phyloP scores from a whole-genome alignment of 2,113 vertebrate genomes.

The Ciconia boyciana region DNA sequence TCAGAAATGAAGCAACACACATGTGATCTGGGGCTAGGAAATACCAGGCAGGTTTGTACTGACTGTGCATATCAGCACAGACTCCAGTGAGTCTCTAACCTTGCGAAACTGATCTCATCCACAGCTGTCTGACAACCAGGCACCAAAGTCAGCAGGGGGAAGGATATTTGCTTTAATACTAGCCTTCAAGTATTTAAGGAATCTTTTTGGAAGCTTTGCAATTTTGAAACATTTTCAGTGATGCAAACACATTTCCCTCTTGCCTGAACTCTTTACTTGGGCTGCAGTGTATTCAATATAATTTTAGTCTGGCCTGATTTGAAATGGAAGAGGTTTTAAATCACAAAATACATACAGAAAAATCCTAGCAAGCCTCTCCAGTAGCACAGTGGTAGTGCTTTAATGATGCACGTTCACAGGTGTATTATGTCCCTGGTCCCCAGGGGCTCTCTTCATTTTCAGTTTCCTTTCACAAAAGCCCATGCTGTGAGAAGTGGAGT shows the following conservation, averaged over 20 bases:
- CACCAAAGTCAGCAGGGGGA: background rate
- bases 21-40: background rate
- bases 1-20: background rate
- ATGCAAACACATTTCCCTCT: background rate
- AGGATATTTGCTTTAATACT: background rate
- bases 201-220: background rate
- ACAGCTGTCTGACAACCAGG: background rate
- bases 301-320: background rate
- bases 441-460: background rate
- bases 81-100: background rate
- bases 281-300: background rate
- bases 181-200: background rate
- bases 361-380: background rate
- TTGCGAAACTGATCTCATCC: background rate
- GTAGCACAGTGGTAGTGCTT: background rate
- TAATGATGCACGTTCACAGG: background rate
- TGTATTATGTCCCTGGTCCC: background rate
- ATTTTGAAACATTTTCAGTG: background rate
- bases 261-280: background rate
- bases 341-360: background rate
- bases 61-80: background rate
- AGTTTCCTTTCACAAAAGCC: background rate
- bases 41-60: background rate
- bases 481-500: accelerated
- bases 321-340: background rate